Evolutionary conservation across 2,888 invertebrate genomes (phyloP).

Genomic region (Perdita meconis): DNA sequence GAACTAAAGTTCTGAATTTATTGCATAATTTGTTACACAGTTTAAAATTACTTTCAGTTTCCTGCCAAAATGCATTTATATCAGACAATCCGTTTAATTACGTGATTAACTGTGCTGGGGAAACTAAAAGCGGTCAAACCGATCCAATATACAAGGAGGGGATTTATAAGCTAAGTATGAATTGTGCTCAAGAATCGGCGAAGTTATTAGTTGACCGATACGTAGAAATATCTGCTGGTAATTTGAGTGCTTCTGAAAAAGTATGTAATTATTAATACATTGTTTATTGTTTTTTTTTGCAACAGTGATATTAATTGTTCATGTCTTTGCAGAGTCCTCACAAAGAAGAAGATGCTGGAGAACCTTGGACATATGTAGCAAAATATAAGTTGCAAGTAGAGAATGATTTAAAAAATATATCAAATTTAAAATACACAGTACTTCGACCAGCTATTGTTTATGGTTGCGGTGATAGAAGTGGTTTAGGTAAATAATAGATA

Average conservation of each 20-base stretch:
- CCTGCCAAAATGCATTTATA: constrained; percentile 91
- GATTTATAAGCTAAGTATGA: constrained; percentile 91
- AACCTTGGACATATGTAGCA: constrained; percentile 94
- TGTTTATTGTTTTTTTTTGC: no score
- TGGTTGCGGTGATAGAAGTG: constrained; percentile 92
- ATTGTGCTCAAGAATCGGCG: constrained; percentile 92
- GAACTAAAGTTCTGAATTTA: no score
- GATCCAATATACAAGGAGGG: constrained; percentile 97
- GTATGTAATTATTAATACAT: constrained; percentile 84
- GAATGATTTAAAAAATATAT: constrained; percentile 88
- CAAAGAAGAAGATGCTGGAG: constrained; percentile 90
- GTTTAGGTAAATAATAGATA: constrained; percentile 88
- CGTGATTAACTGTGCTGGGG: constrained; percentile 96
- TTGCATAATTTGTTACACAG: background rate
- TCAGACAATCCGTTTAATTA: constrained; percentile 89
- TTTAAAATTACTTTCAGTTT: constrained; percentile 86
- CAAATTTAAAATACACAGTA: constrained; percentile 90
- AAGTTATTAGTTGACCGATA: constrained; percentile 89
- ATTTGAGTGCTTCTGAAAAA: constrained; percentile 92
- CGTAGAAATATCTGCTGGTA: constrained; percentile 94
- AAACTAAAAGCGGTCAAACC: constrained; percentile 94
- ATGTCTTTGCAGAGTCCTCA: constrained; percentile 85
- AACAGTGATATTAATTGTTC: constrained; percentile 8
- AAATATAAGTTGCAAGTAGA: constrained; percentile 94
- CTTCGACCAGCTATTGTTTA: constrained; percentile 94